A percentile compares a stretch with the other conserved stretches of the same genome.
Evolutionary conservation across 2,888 invertebrate genomes (phyloP).

Genomic region (Seira ritae): DNA sequence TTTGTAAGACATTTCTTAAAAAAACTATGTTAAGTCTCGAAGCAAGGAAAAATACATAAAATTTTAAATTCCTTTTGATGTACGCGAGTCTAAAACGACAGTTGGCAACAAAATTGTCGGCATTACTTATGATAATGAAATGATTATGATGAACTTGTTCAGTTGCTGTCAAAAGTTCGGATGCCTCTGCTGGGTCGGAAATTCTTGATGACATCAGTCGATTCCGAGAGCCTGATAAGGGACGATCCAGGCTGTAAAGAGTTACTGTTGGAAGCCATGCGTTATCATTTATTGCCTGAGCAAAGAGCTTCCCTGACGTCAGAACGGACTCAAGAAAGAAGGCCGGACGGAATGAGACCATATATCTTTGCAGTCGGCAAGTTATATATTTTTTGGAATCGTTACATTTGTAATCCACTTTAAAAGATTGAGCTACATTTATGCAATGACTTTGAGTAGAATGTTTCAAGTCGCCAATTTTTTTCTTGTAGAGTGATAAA

Average conservation of each 20-base stretch:
- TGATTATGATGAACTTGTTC: conserved; percentile 54
- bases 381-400: too few species aligned
- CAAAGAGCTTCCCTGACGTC: conserved; percentile 81
- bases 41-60: too few species aligned
- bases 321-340: conserved; percentile 81
- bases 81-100: too few species aligned
- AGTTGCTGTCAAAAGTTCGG: conserved; percentile 82
- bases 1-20: too few species aligned
- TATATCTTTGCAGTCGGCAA: conserved; percentile 81
- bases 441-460: too few species aligned
- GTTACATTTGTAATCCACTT: too few species aligned
- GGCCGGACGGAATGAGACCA: conserved; percentile 82
- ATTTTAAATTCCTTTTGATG: too few species aligned
- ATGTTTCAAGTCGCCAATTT: too few species aligned
- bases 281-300: conserved; percentile 83
- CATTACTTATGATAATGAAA: conserved; percentile 54
- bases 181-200: conserved; percentile 81
- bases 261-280: conserved; percentile 83
- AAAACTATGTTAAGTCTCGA: too few species aligned
- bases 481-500: background rate
- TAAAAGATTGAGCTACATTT: too few species aligned
- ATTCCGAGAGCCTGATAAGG: conserved; percentile 81
- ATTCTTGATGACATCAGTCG: conserved; percentile 83
- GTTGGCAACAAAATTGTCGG: too few species aligned
- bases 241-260: conserved; percentile 82